Evolutionary conservation across 2,797 vertebrate species (phyloP), one percentile per base, ranked within the genome.

Genomic region (Falco columbarius): DNA sequence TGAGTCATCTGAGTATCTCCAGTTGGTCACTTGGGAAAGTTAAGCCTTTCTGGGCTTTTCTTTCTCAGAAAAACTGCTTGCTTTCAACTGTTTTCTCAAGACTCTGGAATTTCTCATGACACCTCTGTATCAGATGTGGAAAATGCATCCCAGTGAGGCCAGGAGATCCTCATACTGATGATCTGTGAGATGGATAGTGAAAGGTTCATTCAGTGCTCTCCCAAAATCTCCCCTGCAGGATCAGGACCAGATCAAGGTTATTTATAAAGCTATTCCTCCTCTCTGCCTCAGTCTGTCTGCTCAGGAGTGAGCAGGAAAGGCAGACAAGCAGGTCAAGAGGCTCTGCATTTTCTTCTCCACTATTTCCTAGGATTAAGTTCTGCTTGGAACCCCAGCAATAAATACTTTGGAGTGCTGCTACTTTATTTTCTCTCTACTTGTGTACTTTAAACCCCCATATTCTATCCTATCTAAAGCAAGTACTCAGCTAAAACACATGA

Each of bases 261-360:
- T 68, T 91, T 71, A 10, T 67, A 32, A 36, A 80, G 46, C 14
- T 66, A 4, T 74, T 54, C 7, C 47, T 88, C 26, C 58, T 89
- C 51, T 49, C 19, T 67, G 47, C 42, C 34, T 1, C 30, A 14
- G 2, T 47, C 46, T 72, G 32, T 61, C 47, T 0, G 0, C 47
- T 76, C 2, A 32, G 85, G 55, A 75, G 18, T 12, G 65, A 82
- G 58, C 27, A 87, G 47, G 18, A 72, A 52, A 34, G n/a, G 77
- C 68, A 70, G 84, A 15, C 27, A 29, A 61, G 67, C 27, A 86
- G 84, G 32, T 54, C 18, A 47, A 8, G 11, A 72, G 26, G 15
- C 47, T 86, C 56, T 82, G 71, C 59, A 9, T 83, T 81, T 75
- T 72, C 47, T 72, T 89, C 58, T 55, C 83, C 46, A 14, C 74